Conservation (phyloP, 2,113 vertebrate genomes). For the Hucho hucho region DNA sequence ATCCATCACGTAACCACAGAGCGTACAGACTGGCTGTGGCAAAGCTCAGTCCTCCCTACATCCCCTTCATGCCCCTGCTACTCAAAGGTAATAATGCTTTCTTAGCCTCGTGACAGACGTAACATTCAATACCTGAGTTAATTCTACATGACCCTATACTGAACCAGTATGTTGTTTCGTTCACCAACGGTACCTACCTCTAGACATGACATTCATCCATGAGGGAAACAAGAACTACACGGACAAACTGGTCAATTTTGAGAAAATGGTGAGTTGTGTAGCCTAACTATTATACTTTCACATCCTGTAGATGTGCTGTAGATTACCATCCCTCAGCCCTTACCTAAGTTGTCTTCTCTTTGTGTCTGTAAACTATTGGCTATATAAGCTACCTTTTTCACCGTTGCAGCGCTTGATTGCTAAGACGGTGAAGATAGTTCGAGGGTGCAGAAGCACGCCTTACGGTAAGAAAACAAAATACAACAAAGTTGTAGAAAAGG, state of each 20-base stretch:
- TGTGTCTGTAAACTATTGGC: not conserved
- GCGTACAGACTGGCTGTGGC: conserved; percentile 86
- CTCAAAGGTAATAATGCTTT: conserved; percentile 83
- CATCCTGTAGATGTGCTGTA: not conserved
- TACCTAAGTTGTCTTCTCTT: not conserved
- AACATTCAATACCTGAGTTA: not conserved
- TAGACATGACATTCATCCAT: conserved; percentile 96
- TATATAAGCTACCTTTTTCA: not conserved
- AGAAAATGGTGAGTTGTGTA: conserved; percentile 87
- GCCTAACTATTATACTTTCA: not conserved
- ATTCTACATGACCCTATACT: not conserved
- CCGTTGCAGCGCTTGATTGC: conserved; percentile 87
- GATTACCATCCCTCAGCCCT: not conserved
- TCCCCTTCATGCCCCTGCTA: conserved; percentile 93
- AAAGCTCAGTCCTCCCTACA: conserved; percentile 89
- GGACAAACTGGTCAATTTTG: conserved; percentile 92
- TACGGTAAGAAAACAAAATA: conserved; percentile 65
- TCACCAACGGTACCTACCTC: not conserved
- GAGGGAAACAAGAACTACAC: conserved; percentile 87
- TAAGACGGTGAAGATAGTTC: conserved; percentile 82
- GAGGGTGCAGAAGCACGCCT: conserved; percentile 81
- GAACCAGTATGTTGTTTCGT: not conserved
- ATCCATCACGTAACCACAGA: conserved; percentile 92
- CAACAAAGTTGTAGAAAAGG: not conserved
- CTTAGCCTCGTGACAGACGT: conserved; percentile 58